phyloP scores from a whole-genome alignment of 2,113 vertebrate species.

The Alethe castanea region DNA sequence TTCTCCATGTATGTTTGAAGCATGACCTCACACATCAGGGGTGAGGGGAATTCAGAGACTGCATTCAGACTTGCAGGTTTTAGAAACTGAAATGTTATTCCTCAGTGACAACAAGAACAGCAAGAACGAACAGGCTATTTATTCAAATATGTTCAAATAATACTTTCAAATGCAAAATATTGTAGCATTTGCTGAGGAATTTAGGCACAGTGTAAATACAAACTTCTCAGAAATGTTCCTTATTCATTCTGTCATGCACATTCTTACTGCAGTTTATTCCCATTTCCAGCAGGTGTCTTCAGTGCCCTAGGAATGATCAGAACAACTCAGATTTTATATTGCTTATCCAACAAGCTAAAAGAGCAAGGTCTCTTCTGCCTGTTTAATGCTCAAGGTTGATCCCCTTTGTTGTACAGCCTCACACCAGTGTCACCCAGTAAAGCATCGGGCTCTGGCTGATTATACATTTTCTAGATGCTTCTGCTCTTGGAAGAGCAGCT shows the following conservation, averaged over 20 bases:
- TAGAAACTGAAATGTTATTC: not conserved
- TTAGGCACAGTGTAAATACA: not conserved
- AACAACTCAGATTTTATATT: not conserved
- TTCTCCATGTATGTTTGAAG: not conserved
- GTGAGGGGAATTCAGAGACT: not conserved
- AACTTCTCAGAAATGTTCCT: not conserved
- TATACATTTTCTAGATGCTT: not conserved
- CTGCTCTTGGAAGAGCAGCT: not conserved
- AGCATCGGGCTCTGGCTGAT: not conserved
- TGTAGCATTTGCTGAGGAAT: not conserved
- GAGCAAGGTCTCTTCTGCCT: not conserved
- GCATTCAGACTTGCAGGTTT: not conserved
- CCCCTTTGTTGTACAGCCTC: not conserved
- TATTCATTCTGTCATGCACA: not conserved
- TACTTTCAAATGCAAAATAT: not conserved
- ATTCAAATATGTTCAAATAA: not conserved
- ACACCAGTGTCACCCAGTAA: too few relatives aligned
- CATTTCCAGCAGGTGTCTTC: constrained; percentile 62
- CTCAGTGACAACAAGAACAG: not conserved
- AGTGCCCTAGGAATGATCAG: constrained; percentile 16
- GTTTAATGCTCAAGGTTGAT: not conserved
- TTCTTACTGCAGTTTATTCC: constrained; percentile 30
- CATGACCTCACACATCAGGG: not conserved
- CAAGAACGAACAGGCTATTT: not conserved
- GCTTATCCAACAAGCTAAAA: not conserved